phyloP scores from a whole-genome alignment of 2,888 invertebrate species.

The Metellina segmentata region DNA sequence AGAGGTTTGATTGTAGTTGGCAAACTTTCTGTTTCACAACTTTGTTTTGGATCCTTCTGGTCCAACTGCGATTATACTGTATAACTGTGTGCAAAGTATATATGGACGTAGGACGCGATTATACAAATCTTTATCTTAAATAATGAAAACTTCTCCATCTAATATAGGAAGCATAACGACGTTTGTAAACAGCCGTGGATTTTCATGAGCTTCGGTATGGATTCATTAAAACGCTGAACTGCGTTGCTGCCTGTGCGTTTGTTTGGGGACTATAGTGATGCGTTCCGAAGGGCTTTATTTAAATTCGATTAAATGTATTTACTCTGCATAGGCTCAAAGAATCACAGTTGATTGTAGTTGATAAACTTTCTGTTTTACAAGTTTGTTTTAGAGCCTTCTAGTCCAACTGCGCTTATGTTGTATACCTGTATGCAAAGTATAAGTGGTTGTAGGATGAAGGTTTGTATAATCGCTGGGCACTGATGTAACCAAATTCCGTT shows the following conservation, averaged over 20 bases:
- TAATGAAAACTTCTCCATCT: slow-evolving; percentile 12
- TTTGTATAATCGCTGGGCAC: no score
- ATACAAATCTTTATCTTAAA: no score
- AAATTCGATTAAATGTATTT: neutral
- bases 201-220: neutral
- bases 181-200: neutral
- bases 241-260: neutral
- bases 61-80: neutral
- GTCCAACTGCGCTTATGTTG: neutral
- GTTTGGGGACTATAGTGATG: no score
- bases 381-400: neutral
- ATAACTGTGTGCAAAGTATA: no score
- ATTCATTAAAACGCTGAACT: neutral
- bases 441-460: no score
- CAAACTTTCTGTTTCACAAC: neutral
- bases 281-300: neutral
- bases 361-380: neutral
- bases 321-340: neutral
- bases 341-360: no score
- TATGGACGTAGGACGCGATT: no score
- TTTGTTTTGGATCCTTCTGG: neutral
- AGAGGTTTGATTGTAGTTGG: neutral
- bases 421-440: no score
- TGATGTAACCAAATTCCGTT: no score
- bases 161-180: slow-evolving; percentile 12